A percentile compares a stretch with the other conserved stretches of the same genome.
phyloP scores from a whole-genome alignment of 2,888 invertebrate species.

The Punctoribates punctum region DNA sequence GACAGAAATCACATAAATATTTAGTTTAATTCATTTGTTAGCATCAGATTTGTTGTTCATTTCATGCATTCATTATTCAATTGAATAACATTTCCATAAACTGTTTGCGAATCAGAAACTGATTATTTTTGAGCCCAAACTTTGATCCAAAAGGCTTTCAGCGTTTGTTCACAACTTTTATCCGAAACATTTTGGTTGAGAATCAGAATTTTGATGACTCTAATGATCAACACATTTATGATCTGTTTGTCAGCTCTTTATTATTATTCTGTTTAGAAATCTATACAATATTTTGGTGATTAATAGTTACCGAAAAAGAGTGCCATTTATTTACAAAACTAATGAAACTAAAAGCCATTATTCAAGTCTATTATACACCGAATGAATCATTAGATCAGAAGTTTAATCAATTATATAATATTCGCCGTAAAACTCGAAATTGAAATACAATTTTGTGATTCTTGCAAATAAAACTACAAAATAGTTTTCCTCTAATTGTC shows the following conservation, averaged over 20 bases:
- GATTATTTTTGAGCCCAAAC: too few species aligned
- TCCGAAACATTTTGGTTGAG: too few species aligned
- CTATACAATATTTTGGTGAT: slow-evolving; percentile 16
- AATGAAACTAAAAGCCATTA: not conserved
- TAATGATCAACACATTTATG: not conserved
- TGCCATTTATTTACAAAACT: not conserved
- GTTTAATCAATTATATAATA: not conserved
- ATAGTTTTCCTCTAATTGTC: not conserved
- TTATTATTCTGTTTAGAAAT: not conserved
- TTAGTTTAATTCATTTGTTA: too few species aligned
- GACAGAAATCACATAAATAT: too few species aligned
- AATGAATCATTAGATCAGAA: not conserved
- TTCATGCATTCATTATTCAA: too few species aligned
- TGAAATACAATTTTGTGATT: not conserved
- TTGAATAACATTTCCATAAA: too few species aligned
- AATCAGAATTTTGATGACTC: too few species aligned
- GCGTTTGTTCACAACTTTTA: too few species aligned
- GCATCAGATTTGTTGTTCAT: too few species aligned
- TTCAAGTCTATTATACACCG: not conserved
- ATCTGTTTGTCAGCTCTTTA: not conserved
- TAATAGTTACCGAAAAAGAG: not conserved
- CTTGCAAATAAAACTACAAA: not conserved
- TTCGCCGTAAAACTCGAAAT: not conserved
- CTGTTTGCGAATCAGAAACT: too few species aligned
- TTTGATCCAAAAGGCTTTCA: too few species aligned